Percentiles rank a stretch among this genome's conserved stretches.
Evolutionary conservation across 2,113 vertebrate species (phyloP).

Genomic region (Orientallactaga bullata): DNA sequence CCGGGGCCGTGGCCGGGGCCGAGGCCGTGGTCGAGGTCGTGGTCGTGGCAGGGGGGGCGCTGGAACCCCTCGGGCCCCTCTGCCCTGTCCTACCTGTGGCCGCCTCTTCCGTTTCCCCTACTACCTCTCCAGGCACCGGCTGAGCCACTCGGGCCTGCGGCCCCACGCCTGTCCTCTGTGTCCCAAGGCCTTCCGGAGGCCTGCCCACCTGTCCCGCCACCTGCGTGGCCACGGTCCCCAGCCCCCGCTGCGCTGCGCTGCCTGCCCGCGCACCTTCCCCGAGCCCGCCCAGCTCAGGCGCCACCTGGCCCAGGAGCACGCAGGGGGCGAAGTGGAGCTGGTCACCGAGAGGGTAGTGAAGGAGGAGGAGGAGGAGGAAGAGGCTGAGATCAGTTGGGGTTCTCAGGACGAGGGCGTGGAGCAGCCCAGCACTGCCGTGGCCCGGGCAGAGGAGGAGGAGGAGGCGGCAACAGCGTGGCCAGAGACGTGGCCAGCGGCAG

Average conservation of each 20-base stretch:
- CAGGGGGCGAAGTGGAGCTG: conserved; percentile 69
- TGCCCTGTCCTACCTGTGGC: conserved; percentile 80
- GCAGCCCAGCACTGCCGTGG: not conserved
- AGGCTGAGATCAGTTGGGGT: not conserved
- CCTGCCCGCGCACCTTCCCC: conserved; percentile 78
- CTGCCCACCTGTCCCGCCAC: conserved; percentile 73
- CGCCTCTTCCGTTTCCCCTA: conserved; percentile 81
- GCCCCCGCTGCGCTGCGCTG: conserved; percentile 76
- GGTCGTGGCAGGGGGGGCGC: conserved; percentile 69
- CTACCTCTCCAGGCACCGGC: conserved; percentile 80
- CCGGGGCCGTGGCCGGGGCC: conserved; percentile 48
- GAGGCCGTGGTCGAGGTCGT: conserved; percentile 65
- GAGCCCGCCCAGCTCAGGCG: conserved; percentile 75
- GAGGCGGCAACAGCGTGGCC: conserved; percentile 48
- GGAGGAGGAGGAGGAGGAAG: conserved; percentile 58
- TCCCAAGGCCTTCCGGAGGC: conserved; percentile 79
- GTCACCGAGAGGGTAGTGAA: conserved; percentile 61
- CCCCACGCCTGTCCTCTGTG: conserved; percentile 79
- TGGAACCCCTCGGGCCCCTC: conserved; percentile 58
- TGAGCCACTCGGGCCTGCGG: conserved; percentile 75
- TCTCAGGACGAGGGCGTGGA: not conserved
- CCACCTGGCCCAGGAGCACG: conserved; percentile 80
- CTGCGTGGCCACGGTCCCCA: conserved; percentile 75
- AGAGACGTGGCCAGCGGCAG: conserved; percentile 19
- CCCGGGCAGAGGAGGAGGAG: not conserved